Percentiles rank a stretch among this genome's conserved stretches.
Conservation (phyloP, 2,113 vertebrate genomes). For the Pongo abelii region DNA sequence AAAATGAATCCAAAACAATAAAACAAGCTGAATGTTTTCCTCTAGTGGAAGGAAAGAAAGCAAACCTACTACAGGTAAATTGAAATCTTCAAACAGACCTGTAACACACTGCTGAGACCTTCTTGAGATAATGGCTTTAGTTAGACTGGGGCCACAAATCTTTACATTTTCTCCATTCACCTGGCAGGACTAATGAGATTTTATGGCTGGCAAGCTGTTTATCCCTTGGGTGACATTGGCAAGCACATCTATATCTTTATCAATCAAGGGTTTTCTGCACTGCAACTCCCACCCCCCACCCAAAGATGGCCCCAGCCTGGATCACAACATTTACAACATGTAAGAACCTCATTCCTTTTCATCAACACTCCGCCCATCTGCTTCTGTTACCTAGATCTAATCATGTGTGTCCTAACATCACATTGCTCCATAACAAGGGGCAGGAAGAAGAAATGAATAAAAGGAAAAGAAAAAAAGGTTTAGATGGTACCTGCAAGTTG, state of each 20-base stretch:
- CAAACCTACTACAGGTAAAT: constrained; percentile 57
- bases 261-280: constrained; percentile 14
- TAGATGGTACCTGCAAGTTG: not conserved
- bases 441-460: not conserved
- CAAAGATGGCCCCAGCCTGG: not conserved
- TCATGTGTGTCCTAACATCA: not conserved
- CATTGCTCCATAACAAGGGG: not conserved
- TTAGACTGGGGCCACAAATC: constrained; percentile 39
- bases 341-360: not conserved
- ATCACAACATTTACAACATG: not conserved
- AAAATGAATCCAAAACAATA: constrained; percentile 48
- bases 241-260: not conserved
- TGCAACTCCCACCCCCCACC: no score
- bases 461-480: not conserved
- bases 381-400: not conserved
- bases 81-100: constrained; percentile 53
- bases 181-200: constrained; percentile 56
- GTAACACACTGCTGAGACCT: not conserved
- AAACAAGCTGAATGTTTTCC: constrained; percentile 15
- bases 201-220: constrained; percentile 38
- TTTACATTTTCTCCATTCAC: constrained; percentile 39
- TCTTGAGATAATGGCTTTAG: constrained; percentile 36
- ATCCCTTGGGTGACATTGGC: constrained; percentile 50
- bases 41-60: constrained; percentile 20
- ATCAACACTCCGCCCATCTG: not conserved